phyloP scores from a whole-genome alignment of 2,888 invertebrate genomes.

The Chesias legatella region DNA sequence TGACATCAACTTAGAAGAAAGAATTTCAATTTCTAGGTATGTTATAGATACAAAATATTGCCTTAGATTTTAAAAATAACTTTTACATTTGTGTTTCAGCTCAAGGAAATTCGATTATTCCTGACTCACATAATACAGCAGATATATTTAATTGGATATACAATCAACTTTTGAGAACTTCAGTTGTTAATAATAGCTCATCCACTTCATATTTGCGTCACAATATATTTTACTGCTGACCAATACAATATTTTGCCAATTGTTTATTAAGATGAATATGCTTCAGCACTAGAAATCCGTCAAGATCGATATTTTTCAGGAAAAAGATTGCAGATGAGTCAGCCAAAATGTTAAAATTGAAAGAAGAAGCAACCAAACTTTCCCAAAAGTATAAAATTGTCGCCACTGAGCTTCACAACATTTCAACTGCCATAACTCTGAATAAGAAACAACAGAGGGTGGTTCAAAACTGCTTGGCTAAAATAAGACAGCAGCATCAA shows the following conservation, averaged over 20 bases:
- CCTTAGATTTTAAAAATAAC: too few relatives aligned
- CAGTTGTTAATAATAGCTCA: too few relatives aligned
- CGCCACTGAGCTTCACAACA: conserved; percentile 62
- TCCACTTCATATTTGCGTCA: too few relatives aligned
- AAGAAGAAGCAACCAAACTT: conserved; percentile 63
- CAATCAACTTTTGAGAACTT: too few relatives aligned
- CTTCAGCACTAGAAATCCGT: neutral
- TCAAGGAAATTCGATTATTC: too few relatives aligned
- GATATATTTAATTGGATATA: too few relatives aligned
- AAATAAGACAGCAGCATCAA: conserved; percentile 67
- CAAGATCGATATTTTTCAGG: conserved; percentile 44
- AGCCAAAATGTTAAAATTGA: conserved; percentile 62
- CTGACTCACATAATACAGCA: too few relatives aligned
- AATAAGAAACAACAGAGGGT: conserved; percentile 66
- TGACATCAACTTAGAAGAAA: conserved; percentile 52
- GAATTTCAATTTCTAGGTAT: conserved; percentile 66
- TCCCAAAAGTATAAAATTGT: conserved; percentile 69
- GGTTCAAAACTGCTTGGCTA: conserved; percentile 56
- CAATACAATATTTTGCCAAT: too few relatives aligned
- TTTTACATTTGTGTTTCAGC: too few relatives aligned
- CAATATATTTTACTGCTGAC: too few relatives aligned
- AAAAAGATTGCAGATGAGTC: conserved; percentile 72
- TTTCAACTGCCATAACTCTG: conserved; percentile 62
- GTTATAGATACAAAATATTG: neutral
- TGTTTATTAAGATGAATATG: too few relatives aligned